Evolutionary conservation across 2,113 vertebrate genomes (phyloP).

Genomic region (chimpanzee (Pan troglodytes)): NHGRI_mPanTro3-v2.1_pri NC_072415.2:72257501-72258000

Average conservation of each 20-base stretch:
- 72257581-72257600: not conserved
- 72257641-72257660: not conserved
- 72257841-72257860: slow-evolving; percentile 98
- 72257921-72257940: not conserved
- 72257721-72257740: slow-evolving; percentile 33
- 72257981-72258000: not conserved
- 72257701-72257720: slow-evolving; percentile 27
- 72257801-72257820: slow-evolving; percentile 44
- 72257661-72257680: slow-evolving; percentile 5
- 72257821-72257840: slow-evolving; percentile 99
- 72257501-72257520: not conserved
- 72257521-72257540: not conserved
- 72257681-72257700: not conserved
- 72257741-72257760: not conserved
- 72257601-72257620: not conserved
- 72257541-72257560: not conserved
- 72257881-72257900: slow-evolving; percentile 96
- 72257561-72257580: not conserved
- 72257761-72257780: slow-evolving; percentile 51
- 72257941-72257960: slow-evolving; percentile 29
- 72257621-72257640: not conserved
- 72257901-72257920: slow-evolving; percentile 95
- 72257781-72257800: not conserved
- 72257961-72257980: slow-evolving; percentile 27
- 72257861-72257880: slow-evolving; percentile 99